A percentile compares a stretch with the other conserved stretches of the same genome.
These are phyloP conservation scores for Tetraneura akinire DNA, from an alignment of 1,140 invertebrate species.

Conservation along the genomic window DNA sequence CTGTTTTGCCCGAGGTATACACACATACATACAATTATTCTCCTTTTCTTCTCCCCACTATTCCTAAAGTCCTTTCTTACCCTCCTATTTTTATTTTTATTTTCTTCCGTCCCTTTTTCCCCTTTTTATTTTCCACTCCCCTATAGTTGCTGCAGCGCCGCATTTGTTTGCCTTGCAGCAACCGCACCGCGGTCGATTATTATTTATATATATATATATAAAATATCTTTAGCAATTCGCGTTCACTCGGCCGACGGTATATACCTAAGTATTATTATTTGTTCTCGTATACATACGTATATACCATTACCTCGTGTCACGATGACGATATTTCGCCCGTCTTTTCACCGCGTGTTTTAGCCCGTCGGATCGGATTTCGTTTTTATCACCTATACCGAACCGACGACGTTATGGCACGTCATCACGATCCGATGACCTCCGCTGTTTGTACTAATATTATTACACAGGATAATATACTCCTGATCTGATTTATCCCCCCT, in stretches of 20 bases:
- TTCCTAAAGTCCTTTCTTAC: neutral
- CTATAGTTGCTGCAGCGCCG: neutral
- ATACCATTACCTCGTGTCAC: neutral
- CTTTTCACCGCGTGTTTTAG: neutral
- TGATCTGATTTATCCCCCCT: no score
- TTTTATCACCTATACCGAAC: slow-evolving; percentile 8
- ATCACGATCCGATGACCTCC: no score
- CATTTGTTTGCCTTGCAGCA: slow-evolving; percentile 16
- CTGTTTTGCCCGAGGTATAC: slow-evolving; percentile 1
- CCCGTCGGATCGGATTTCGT: slow-evolving; percentile 26
- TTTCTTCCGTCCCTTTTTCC: neutral
- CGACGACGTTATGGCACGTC: neutral
- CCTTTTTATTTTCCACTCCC: neutral
- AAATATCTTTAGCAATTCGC: no score
- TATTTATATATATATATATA: no score
- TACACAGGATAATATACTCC: no score
- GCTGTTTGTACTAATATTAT: no score
- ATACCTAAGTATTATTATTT: slow-evolving; percentile 12
- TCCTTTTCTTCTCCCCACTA: neutral
- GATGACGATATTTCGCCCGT: neutral
- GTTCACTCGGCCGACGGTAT: neutral
- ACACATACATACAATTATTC: neutral
- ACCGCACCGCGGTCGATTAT: slow-evolving; percentile 18
- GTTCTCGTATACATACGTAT: neutral
- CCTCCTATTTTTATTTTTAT: no score